These are phyloP conservation scores for Phoronis australis DNA, from an alignment of 2,888 invertebrate genomes.

Conservation along the genomic window DNA sequence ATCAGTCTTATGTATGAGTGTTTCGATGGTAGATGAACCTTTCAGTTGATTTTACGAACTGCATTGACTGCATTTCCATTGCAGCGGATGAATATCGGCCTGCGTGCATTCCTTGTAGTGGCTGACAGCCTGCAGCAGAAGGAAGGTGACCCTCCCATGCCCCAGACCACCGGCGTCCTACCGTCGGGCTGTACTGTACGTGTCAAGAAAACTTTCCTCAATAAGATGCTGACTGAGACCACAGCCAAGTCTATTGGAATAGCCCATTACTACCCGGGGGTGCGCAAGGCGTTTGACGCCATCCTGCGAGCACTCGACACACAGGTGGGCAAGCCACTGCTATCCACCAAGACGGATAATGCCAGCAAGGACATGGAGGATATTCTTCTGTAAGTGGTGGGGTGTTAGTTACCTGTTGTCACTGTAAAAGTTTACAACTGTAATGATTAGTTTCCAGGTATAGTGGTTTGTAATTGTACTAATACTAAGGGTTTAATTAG, in stretches of 20 bases:
- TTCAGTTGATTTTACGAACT: no score
- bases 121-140: constrained; percentile 98
- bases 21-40: no score
- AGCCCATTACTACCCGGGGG: constrained; percentile 93
- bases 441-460: no score
- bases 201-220: constrained; percentile 91
- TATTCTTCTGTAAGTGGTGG: constrained; percentile 45
- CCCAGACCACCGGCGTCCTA: constrained; percentile 85
- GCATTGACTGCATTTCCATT: constrained; percentile 6
- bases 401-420: neutral
- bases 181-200: constrained; percentile 93
- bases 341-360: constrained; percentile 94
- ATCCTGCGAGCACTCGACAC: constrained; percentile 89
- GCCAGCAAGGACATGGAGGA: constrained; percentile 71
- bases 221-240: constrained; percentile 78
- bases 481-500: no score
- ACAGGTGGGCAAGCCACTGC: constrained; percentile 92
- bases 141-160: constrained; percentile 99
- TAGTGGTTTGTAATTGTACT: no score
- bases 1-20: no score
- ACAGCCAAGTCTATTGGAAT: constrained; percentile 95
- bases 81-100: constrained; percentile 90
- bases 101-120: constrained; percentile 94
- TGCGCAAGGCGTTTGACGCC: constrained; percentile 89
- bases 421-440: no score